Base-by-base conservation (phyloP, 2,888 invertebrate genomes). In the Frankliniella fusca region DNA sequence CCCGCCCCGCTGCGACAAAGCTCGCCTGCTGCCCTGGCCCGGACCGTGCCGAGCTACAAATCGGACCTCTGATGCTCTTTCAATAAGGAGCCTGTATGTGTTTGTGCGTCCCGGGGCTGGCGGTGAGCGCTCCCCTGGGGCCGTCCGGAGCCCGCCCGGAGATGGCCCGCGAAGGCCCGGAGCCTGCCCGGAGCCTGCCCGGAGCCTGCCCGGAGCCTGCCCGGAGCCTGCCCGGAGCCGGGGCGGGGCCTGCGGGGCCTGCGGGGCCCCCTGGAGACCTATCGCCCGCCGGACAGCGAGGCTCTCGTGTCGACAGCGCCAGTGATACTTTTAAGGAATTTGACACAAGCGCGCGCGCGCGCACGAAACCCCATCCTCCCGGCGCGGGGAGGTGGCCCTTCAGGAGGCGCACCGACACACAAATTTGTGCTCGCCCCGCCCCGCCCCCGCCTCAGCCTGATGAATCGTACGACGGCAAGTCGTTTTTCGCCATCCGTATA, bases 51-150 rank as follows among this genome's bases (percentile, higher is more conserved):
- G 38, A 38, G 70, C 70, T 76, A 27, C 70, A 76, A 76, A 76
- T 76, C 70, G 70, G 70, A 27, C 70, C 70, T 54, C 15, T 76
- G 70, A 76, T 76, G 70, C 27, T 27, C 70, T 76, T 76, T 76
- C 70, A 76, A 76, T 76, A 76, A 76, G 70, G 38, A 38, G 38
- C 38, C 38, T 12, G 70, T 27, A 76, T 76, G 70, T 23, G 70
- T 27, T 76, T 76, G 70, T 15, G 61, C 70, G 27, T 12, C 70
- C 61, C 61, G 20, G n/a, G 61, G 12, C 61, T 11, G 38, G 38
- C 54, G 15, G 15, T 0, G 54, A 54, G 70, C 27, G 23, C 70
- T 23, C 23, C 27, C 23, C 23, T 5, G 54, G 70, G 70, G 38
- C 38, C 38, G 38, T 5, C 38, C 38, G 38, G 27, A 23, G n/a